Base-by-base conservation (phyloP, 2,113 vertebrate genomes). In the Heloderma charlesbogerti region DNA sequence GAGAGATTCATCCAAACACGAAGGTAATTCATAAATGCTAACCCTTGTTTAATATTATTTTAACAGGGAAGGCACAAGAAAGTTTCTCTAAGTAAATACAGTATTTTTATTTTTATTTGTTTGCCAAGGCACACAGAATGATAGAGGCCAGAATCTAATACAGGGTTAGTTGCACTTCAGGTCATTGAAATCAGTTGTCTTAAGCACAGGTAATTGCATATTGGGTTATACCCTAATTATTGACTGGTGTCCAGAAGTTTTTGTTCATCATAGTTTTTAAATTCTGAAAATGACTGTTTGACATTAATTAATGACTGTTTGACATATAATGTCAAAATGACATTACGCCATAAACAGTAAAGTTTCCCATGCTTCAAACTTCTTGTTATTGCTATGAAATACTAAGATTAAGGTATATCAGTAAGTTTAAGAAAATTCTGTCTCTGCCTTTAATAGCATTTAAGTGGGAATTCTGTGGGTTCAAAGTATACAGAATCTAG, bases 401-500 rank as follows among this genome's bases (percentile, higher is more conserved):
- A 45, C 51, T 8, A 86, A 78, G 71, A 90, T 90, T 86, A 40
- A 86, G 45, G 25, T 69, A 31, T 71, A 74, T 69, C 29, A 63
- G 1, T 89, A 43, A 27, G 4, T 71, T 94, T 82, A 71, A 4
- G 57, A 20, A 69, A 10, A 29, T 22, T 87, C 48, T 74, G 9
- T 54, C 37, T 57, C 87, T 29, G 0, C 45, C 69, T 91, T 87
- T 67, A 74, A 87, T 83, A 78, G 78, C 69, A 6, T 31, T 31
- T 2, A 81, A 87, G 54, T 67, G 29, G 60, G 60, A 79, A 63
- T 86, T 79, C 20, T 8, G 71, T 75, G 57, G 40, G 40, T 37
- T 57, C 66, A 86, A 86, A 67, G 83, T 40, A 54, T 79, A 85
- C 79, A 86, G 48, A 78, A 48, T 78, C 27, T 69, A 80, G 45